These are phyloP conservation scores for Ptilodon capucinus DNA, from an alignment of 2,888 invertebrate species.

Conservation along the genomic window DNA sequence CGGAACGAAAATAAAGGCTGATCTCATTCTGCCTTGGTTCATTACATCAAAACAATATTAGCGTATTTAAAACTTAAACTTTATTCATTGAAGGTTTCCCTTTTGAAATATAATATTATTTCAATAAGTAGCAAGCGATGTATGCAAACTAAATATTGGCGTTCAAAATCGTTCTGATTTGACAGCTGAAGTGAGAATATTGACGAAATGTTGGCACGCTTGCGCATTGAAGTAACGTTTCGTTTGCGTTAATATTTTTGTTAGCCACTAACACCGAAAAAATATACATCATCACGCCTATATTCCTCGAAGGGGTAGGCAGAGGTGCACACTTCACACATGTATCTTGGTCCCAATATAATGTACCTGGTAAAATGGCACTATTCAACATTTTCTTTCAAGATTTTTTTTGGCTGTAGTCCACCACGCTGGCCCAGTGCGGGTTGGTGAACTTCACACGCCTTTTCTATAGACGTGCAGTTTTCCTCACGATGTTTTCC, in stretches of 20 bases:
- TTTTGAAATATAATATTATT: not conserved
- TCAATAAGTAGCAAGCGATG: not conserved
- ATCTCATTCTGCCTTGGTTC: constrained; percentile 22
- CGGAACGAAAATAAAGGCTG: constrained; percentile 20
- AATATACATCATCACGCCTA: too few relatives aligned
- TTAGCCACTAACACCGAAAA: too few relatives aligned
- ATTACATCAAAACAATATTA: constrained; percentile 6
- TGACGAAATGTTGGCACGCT: constrained; percentile 25
- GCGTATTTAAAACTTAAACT: not conserved
- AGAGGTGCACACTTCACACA: too few relatives aligned
- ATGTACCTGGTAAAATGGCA: too few relatives aligned
- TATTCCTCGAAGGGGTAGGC: too few relatives aligned
- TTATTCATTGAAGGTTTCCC: constrained; percentile 4
- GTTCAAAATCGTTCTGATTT: constrained; percentile 3
- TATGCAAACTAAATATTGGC: not conserved
- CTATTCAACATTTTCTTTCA: too few relatives aligned
- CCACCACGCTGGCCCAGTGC: too few relatives aligned
- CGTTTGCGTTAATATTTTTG: constrained; percentile 7
- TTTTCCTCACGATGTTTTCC: too few relatives aligned
- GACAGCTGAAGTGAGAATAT: constrained; percentile 3
- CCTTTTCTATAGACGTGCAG: too few relatives aligned
- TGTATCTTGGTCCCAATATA: too few relatives aligned
- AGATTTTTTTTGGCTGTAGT: too few relatives aligned
- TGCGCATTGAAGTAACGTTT: constrained; percentile 23
- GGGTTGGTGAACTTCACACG: too few relatives aligned